phyloP scores from a whole-genome alignment of 2,113 vertebrate species.

The Zosterops borbonicus region DNA sequence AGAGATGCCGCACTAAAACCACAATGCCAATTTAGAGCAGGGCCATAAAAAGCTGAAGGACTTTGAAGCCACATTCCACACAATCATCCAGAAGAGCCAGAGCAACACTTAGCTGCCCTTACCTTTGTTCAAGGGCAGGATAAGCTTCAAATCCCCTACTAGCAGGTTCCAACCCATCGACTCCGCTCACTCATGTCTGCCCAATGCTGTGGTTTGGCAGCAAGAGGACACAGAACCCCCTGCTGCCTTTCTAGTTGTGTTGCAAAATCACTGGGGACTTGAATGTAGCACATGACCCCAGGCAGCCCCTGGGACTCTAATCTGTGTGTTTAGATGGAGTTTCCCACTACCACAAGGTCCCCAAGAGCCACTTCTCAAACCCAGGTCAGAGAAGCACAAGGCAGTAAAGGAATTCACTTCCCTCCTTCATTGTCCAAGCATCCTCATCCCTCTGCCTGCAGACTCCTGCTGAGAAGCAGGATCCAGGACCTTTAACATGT shows the following conservation, averaged over 20 bases:
- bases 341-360: neutral
- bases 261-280: neutral
- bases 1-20: neutral
- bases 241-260: neutral
- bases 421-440: neutral
- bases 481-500: neutral
- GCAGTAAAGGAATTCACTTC: neutral
- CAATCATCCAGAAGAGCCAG: neutral
- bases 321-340: neutral
- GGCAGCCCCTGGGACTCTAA: neutral
- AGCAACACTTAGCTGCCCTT: neutral
- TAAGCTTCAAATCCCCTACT: neutral
- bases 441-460: neutral
- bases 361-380: neutral
- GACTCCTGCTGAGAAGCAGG: neutral
- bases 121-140: neutral
- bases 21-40: fast-evolving
- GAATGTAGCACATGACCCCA: fast-evolving
- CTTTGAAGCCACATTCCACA: neutral
- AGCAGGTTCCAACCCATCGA: neutral
- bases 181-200: neutral
- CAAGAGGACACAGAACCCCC: neutral
- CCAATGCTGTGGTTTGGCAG: neutral
- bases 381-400: neutral
- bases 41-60: neutral